phyloP scores from a whole-genome alignment of 2,888 invertebrate species.

The Dermolepida albohirtum region DNA sequence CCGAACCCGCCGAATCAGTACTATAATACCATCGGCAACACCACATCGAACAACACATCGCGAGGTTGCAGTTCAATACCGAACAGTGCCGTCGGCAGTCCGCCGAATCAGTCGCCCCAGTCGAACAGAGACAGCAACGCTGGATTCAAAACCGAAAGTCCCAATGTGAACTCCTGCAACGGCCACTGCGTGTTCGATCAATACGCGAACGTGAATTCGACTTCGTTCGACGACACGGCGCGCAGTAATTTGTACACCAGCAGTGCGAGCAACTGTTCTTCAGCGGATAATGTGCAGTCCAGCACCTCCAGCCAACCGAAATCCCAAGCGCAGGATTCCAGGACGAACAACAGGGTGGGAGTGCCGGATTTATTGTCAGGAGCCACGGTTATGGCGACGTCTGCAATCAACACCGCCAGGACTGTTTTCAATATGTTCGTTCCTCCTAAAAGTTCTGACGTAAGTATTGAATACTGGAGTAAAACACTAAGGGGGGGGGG shows the following conservation, averaged over 20 bases:
- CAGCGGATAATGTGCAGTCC: neutral
- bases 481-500: too few relatives aligned
- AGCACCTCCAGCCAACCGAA: neutral
- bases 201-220: neutral
- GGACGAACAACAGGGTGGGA: neutral
- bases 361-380: constrained; percentile 59
- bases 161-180: neutral
- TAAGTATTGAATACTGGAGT: constrained; percentile 25
- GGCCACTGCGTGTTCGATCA: constrained; percentile 15
- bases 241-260: constrained; percentile 1
- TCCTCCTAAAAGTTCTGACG: constrained; percentile 44
- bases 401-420: constrained; percentile 64
- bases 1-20: constrained; percentile 14
- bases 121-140: neutral
- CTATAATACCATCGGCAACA: constrained; percentile 6
- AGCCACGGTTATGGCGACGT: constrained; percentile 64
- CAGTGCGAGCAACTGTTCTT: neutral
- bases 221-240: neutral
- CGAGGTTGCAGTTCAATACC: constrained; percentile 30
- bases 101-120: constrained; percentile 13
- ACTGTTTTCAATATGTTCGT: constrained; percentile 64
- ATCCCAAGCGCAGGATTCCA: neutral
- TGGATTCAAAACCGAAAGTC: neutral
- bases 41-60: constrained; percentile 10
- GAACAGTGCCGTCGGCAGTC: constrained; percentile 14